Evolutionary conservation across 2,113 vertebrate species (phyloP).

Genomic region (Stomatorhinus ivindoensis): DNA sequence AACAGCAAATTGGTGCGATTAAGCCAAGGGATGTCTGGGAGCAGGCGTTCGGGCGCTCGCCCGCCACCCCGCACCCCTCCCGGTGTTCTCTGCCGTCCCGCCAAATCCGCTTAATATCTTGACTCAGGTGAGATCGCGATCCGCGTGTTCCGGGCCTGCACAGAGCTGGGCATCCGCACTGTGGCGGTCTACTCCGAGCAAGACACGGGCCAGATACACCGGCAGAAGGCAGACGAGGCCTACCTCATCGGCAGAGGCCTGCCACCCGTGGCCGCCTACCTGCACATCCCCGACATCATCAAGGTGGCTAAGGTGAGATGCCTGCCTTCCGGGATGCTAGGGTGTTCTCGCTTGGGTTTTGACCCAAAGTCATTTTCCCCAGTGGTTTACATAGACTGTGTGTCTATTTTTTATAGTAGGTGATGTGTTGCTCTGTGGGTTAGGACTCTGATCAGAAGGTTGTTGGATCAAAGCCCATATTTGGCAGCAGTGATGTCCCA

Average conservation of each 20-base stretch:
- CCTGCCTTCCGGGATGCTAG: background rate
- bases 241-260: conserved; percentile 83
- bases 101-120: background rate
- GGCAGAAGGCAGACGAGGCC: conserved; percentile 88
- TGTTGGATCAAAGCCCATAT: background rate
- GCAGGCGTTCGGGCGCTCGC: background rate
- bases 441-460: background rate
- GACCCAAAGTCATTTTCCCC: background rate
- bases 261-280: conserved; percentile 77
- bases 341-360: background rate
- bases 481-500: background rate
- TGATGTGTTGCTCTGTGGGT: background rate
- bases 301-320: conserved; percentile 79
- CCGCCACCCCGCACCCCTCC: background rate
- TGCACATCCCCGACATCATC: conserved; percentile 85
- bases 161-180: conserved; percentile 75
- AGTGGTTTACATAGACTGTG: background rate
- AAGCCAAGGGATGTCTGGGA: background rate
- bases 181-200: conserved; percentile 74
- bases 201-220: conserved; percentile 88
- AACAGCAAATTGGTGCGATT: background rate
- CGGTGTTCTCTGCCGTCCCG: background rate
- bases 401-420: background rate
- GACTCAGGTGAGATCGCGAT: conserved; percentile 81
- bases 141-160: conserved; percentile 85